Conservation (phyloP, 2,888 invertebrate species). For the Euzophera pinguis region DNA sequence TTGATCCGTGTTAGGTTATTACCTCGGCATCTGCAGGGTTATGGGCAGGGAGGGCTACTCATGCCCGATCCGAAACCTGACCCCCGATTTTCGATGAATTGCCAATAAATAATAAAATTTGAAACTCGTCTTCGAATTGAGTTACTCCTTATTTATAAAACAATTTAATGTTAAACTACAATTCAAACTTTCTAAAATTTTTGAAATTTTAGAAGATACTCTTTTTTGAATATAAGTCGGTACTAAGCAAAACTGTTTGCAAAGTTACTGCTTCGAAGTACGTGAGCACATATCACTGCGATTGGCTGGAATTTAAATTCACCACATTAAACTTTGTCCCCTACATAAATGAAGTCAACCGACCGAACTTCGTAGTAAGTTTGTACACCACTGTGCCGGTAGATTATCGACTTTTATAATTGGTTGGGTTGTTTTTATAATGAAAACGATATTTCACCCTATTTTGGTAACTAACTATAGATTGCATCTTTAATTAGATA, state of each 20-base stretch:
- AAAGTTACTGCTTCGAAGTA: not conserved
- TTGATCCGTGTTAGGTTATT: slow-evolving; percentile 46
- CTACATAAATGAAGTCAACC: slow-evolving; percentile 37
- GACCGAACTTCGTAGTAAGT: slow-evolving; percentile 38
- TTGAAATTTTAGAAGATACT: too few species aligned
- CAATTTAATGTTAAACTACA: too few species aligned
- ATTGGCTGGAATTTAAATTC: slow-evolving; percentile 40
- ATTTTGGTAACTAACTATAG: too few species aligned
- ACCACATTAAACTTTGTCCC: slow-evolving; percentile 43
- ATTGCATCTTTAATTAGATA: too few species aligned
- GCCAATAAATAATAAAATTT: slow-evolving; percentile 32
- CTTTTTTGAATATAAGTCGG: too few species aligned
- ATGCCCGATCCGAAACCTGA: slow-evolving; percentile 33
- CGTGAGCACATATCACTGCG: slow-evolving; percentile 7
- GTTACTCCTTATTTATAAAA: too few species aligned
- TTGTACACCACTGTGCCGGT: slow-evolving; percentile 23
- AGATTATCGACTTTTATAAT: slow-evolving; percentile 26
- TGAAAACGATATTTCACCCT: slow-evolving; percentile 16
- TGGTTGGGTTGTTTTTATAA: slow-evolving; percentile 22
- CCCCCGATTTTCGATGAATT: slow-evolving; percentile 44
- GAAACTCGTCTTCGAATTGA: too few species aligned
- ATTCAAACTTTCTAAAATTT: too few species aligned
- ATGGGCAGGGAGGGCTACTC: slow-evolving; percentile 44
- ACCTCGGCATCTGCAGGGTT: slow-evolving; percentile 45
- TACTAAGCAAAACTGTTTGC: slow-evolving; percentile 1